A percentile compares a stretch with the other conserved stretches of the same genome.
These are phyloP conservation scores for Anagyrus pseudococci DNA, from an alignment of 2,888 invertebrate genomes.

Conservation along the genomic window DNA sequence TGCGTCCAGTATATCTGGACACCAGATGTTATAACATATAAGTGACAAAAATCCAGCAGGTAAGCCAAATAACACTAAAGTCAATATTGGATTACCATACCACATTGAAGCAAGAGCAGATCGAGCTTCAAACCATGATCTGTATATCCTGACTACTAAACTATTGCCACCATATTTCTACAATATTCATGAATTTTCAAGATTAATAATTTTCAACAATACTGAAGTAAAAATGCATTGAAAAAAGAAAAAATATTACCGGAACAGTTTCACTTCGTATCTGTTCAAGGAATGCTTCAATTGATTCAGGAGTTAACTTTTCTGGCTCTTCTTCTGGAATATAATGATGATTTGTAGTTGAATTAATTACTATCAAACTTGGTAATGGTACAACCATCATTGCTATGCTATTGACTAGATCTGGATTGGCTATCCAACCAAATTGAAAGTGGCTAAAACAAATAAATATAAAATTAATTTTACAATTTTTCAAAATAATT, in stretches of 20 bases:
- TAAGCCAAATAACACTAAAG: constrained; percentile 90
- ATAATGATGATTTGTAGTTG: constrained; percentile 91
- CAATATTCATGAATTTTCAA: constrained; percentile 45
- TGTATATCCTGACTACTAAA: constrained; percentile 76
- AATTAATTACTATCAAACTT: constrained; percentile 88
- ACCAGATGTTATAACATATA: constrained; percentile 90
- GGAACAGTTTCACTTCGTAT: constrained; percentile 81
- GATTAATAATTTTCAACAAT: constrained; percentile 14
- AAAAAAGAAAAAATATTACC: constrained; percentile 65
- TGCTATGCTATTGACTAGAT: constrained; percentile 91
- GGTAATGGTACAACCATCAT: constrained; percentile 86
- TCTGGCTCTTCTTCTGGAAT: constrained; percentile 85
- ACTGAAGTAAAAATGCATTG: no score
- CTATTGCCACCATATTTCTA: constrained; percentile 87
- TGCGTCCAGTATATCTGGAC: constrained; percentile 93
- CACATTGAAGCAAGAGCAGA: constrained; percentile 85
- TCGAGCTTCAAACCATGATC: constrained; percentile 84
- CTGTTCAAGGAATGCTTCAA: constrained; percentile 77
- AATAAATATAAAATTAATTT: constrained; percentile 10
- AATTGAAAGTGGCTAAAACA: constrained; percentile 79
- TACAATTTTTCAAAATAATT: constrained; percentile 9
- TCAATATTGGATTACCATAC: constrained; percentile 91
- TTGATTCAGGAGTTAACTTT: constrained; percentile 80
- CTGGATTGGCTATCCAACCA: constrained; percentile 92
- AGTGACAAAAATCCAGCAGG: constrained; percentile 92